Base-by-base conservation (phyloP, 2,888 invertebrate species). In the Calliopum simillimum region DNA sequence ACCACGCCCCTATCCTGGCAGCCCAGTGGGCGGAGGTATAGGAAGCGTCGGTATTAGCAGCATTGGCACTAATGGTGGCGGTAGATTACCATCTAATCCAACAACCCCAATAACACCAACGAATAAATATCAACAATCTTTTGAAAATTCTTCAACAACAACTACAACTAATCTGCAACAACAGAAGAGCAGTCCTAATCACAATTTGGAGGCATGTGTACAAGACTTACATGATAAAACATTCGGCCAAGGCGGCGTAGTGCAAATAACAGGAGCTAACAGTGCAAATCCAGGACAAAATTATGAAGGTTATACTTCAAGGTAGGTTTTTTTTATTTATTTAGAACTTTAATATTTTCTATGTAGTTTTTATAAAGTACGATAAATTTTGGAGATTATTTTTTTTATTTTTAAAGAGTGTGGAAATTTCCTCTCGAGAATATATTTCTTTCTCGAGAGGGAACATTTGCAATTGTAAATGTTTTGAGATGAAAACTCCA, bases 271-370 rank as follows among this genome's bases (percentile, higher is more conserved):
- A 25, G 72, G 76, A 11, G 58, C 43, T 14, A 74, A 61, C 55
- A 75, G 69, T 23, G 79, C 81, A 44, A 82, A 83, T 77, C 84
- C 85, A 33, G 84, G 84, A 41, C 83, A 83, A 76, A 90, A 87
- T 75, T 91, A 91, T 79, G 91, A 91, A 79, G 91, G 91, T 66
- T 91, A 90, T 79, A 91, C 91, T 14, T 90, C 90, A 66, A 90
- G 90, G 91, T 91, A 75, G 88, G 88, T 73, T 4, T 55, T 58
- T 41, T 14, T 47, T 21, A 13, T 6, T 62, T 0, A 63, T 23
- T 23, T 21, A 3, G 1, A 53, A 21, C 21, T 2, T 6, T 53
- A 13, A 23, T 21, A 25, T 14, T 23, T 11, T n/a, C n/a, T n/a
- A n/a, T n/a, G n/a, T n/a, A 12, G 19, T 16, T 66, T 68, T 12